Evolutionary conservation across 1,140 invertebrate genomes (phyloP), one percentile per base, ranked within the genome.

Genomic region (Drosophila nikananu): DNA sequence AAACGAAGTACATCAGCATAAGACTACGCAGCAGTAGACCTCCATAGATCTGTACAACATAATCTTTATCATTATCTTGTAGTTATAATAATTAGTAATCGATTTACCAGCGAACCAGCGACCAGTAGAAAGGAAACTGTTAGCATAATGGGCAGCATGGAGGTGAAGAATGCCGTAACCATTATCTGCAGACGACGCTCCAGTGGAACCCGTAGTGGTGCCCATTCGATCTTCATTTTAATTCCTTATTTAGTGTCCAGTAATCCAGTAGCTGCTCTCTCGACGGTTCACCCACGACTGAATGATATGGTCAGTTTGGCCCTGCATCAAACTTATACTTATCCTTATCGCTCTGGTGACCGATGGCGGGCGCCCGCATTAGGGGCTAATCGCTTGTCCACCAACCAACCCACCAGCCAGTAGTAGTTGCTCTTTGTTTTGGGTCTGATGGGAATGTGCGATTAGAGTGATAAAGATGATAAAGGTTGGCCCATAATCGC

Each of bases 151-250:
- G 58, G 9, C 37, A 73, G 37, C 66, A 59, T 71, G 6, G 55
- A 60, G 27, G 70, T 73, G 4, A 73, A 73, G 9, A 71, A 73
- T 3, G 70, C 70, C 4, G 70, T 73, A 1, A 73, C 42, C 23
- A 60, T 19, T 25, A 58, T 52, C 66, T 73, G 70, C 3, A 71
- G 17, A 7, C 70, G 70, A 21, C 70, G 70, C 35, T 58, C 46
- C 52, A 73, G 30, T 42, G 70, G 70, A 52, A 71, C 66, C 13
- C 66, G 44, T 13, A 73, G 70, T 3, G 70, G 70, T 42, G 54
- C 70, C 70, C 70, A 73, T 60, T 73, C 70, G 37, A 73, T 73
- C 51, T 73, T 73, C 70, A 73, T 73, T 30, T 35, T 59, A 10
- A 8, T 2, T 27, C 2, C 17, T 4, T 51, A 30, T 3, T n/a